phyloP scores from a whole-genome alignment of 2,797 vertebrate genomes.

The Hephaestus fuliginosus region DNA sequence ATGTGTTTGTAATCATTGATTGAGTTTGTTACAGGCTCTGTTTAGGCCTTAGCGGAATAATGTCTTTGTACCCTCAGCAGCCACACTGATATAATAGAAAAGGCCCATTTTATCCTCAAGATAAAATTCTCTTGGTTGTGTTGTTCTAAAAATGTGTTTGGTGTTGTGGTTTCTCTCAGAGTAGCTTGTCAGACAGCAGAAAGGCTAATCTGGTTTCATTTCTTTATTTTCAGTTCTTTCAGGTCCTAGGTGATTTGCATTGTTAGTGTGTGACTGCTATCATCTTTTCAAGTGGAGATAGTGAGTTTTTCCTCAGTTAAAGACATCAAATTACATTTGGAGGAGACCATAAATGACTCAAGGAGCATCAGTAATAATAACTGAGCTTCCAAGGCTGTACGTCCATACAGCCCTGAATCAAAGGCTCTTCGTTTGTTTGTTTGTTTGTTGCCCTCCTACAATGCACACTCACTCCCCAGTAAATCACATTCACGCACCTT shows the following conservation, averaged over 20 bases:
- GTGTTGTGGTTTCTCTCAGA: slow-evolving; percentile 8
- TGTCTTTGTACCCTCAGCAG: slow-evolving; percentile 34
- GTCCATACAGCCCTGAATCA: too few species aligned
- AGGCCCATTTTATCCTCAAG: slow-evolving; percentile 22
- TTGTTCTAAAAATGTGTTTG: slow-evolving; percentile 7
- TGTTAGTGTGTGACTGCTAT: not conserved
- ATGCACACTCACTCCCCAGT: not conserved
- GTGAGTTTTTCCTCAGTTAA: slow-evolving; percentile 1
- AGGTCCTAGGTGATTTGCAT: slow-evolving; percentile 14
- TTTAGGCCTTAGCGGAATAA: slow-evolving; percentile 47
- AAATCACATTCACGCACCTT: not conserved
- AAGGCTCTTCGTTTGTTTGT: not conserved
- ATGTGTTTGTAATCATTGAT: slow-evolving; percentile 62
- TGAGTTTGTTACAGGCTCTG: slow-evolving; percentile 56
- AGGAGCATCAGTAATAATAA: not conserved
- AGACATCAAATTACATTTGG: not conserved
- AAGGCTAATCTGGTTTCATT: slow-evolving; percentile 21
- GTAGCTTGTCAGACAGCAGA: not conserved
- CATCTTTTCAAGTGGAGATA: not conserved
- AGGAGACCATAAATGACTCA: not conserved
- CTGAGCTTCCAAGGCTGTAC: too few species aligned
- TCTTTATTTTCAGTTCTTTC: slow-evolving; percentile 19
- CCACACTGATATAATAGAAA: slow-evolving; percentile 38
- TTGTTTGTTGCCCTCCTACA: not conserved
- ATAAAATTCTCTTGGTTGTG: slow-evolving; percentile 20